These are phyloP conservation scores for Chironomus striatipennis DNA, from an alignment of 1,140 invertebrate species.

Conservation along the genomic window DNA sequence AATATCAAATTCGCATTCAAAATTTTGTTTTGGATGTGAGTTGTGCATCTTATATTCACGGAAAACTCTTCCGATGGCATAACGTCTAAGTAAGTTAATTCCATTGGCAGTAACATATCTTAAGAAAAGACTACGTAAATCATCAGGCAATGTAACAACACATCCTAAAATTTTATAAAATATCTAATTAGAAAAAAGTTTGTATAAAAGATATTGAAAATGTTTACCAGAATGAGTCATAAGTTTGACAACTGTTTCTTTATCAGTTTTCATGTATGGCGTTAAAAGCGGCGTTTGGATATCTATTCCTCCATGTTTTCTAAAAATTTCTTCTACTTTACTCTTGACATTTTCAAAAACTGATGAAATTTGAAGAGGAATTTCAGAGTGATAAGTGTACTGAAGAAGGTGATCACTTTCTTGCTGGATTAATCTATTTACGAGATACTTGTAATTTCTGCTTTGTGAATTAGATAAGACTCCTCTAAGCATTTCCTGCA, in stretches of 20 bases:
- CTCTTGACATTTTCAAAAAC: conserved; percentile 38
- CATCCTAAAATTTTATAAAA: conserved; percentile 31
- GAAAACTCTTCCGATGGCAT: conserved; percentile 77
- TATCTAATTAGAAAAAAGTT: too few species aligned
- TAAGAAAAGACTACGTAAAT: conserved; percentile 68
- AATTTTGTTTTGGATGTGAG: conserved; percentile 79
- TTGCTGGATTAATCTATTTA: conserved; percentile 60
- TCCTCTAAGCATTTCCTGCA: conserved; percentile 69
- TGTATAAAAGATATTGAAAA: too few species aligned
- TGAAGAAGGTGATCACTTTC: conserved; percentile 57
- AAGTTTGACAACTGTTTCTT: conserved; percentile 57
- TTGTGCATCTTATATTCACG: conserved; percentile 73
- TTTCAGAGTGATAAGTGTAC: conserved; percentile 64
- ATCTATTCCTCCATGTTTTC: conserved; percentile 65
- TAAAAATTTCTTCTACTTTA: conserved; percentile 56
- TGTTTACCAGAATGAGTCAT: conserved; percentile 70
- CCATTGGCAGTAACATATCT: conserved; percentile 74
- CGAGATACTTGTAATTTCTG: conserved; percentile 70
- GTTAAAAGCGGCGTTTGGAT: conserved; percentile 67
- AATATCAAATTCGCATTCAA: conserved; percentile 91
- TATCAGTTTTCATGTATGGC: conserved; percentile 49
- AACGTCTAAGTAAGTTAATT: conserved; percentile 70
- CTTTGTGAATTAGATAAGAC: conserved; percentile 70
- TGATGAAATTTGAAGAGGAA: conserved; percentile 36
- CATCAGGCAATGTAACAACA: conserved; percentile 70